Base-by-base conservation (phyloP, 1,140 invertebrate species). In the Microplitis mediator region DNA sequence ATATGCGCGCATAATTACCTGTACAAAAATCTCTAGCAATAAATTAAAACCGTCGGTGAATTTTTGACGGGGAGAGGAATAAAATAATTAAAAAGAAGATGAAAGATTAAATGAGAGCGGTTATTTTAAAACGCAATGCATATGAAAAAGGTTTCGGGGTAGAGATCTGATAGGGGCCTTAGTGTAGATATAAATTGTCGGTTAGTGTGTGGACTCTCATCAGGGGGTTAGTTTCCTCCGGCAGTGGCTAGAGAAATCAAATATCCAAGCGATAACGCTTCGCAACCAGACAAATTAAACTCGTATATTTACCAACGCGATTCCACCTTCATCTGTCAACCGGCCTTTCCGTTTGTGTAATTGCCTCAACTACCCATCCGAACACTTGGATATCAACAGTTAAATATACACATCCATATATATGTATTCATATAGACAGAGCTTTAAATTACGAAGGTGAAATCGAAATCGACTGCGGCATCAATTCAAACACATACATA, bases 171-270 rank as follows among this genome's bases (percentile, higher is more conserved):
- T 23, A 54, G 35, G 23, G 52, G 56, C 51, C 54, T 31, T 31
- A 13, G 56, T 32, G 58, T 75, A 75, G 74, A 23, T 23, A 75
- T 77, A 72, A 63, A 58, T 69, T 54, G 61, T 52, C 50, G 23
- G 61, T 34, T 67, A 67, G 54, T 58, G 16, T 23, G 67, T 69
- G 45, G 45, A 62, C 52, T 65, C 52, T 60, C 68, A 34, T 32
- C 35, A 64, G 34, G 35, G 52, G 52, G 52, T 58, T 58, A 34
- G 68, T 35, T 31, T 60, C 51, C 45, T 70, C 51, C 34, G 66
- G 77, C 68, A 76, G 69, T 80, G 39, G 8, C 11, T 78, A 73
- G 77, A 76, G 78, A 78, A 80, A 80, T 80, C 77, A 80, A 78
- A 78, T 71, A 72, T 58, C 68, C 63, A 63, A 61, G 63, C 67